These are phyloP conservation scores for Eudyptes chrysolophus DNA, from an alignment of 2,113 vertebrate genomes.

Conservation along the genomic window DNA sequence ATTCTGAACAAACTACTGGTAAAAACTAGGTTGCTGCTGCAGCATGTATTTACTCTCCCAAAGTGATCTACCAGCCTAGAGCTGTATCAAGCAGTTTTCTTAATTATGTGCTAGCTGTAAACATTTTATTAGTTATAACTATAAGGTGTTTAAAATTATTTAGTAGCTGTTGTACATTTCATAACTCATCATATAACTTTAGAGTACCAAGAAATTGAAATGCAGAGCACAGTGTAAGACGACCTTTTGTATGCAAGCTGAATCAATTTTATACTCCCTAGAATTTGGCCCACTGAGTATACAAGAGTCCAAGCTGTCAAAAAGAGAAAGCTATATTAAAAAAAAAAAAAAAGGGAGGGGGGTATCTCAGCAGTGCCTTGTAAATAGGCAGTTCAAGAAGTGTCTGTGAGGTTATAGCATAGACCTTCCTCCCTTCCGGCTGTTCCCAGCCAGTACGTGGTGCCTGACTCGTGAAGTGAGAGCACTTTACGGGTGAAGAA, in stretches of 20 bases:
- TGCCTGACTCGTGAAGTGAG: neutral
- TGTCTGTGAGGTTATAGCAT: neutral
- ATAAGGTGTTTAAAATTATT: slow-evolving; percentile 56
- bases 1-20: neutral
- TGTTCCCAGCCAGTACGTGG: neutral
- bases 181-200: neutral
- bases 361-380: neutral
- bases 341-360: neutral
- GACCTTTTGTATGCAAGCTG: neutral
- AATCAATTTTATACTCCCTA: slow-evolving; percentile 15
- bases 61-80: slow-evolving; percentile 22
- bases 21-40: slow-evolving; percentile 10
- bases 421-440: neutral
- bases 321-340: slow-evolving; percentile 14
- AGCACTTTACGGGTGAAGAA: neutral
- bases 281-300: slow-evolving; percentile 1
- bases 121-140: slow-evolving; percentile 19
- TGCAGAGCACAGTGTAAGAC: neutral
- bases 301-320: slow-evolving; percentile 2
- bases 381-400: neutral
- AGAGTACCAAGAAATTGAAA: neutral
- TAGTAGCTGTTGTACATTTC: neutral
- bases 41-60: neutral
- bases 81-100: slow-evolving; percentile 30
- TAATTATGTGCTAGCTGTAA: slow-evolving; percentile 45